Evolutionary conservation across 2,113 vertebrate species (phyloP).

Genomic region (Cynopterus brachyotis): DNA sequence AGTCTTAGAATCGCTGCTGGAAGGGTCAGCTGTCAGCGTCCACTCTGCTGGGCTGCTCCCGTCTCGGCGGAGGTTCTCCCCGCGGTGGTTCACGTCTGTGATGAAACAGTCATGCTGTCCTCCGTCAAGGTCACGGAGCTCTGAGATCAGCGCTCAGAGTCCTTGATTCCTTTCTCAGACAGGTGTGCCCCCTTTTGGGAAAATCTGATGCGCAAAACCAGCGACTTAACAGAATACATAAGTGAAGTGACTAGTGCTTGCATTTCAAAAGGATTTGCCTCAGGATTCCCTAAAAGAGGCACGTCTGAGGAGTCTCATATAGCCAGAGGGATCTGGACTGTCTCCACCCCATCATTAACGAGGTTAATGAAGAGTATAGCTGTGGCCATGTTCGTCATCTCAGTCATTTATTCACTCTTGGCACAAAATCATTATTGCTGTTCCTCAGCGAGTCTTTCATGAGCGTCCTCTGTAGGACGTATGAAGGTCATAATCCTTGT

Average conservation of each 20-base stretch:
- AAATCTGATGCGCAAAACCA: constrained; percentile 1
- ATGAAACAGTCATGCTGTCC: background rate
- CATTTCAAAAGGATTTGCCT: background rate
- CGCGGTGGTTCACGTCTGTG: background rate
- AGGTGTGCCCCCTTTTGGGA: constrained; percentile 25
- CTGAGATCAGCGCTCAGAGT: background rate
- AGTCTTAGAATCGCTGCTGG: background rate
- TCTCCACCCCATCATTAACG: background rate
- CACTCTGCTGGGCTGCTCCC: too few species aligned
- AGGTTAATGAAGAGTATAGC: background rate
- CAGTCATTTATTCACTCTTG: background rate
- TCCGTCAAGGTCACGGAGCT: background rate
- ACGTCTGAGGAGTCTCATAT: background rate
- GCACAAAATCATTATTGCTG: background rate
- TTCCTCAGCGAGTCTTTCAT: background rate
- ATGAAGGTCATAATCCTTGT: background rate
- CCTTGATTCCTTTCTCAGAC: background rate
- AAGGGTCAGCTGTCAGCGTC: background rate
- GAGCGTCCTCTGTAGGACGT: background rate
- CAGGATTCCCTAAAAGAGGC: background rate
- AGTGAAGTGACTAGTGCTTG: background rate
- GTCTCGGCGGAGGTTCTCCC: background rate
- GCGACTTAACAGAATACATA: background rate
- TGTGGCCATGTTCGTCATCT: background rate
- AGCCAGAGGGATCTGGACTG: background rate